Conservation (phyloP, 2,888 invertebrate genomes). For the Mamestra brassicae region DNA sequence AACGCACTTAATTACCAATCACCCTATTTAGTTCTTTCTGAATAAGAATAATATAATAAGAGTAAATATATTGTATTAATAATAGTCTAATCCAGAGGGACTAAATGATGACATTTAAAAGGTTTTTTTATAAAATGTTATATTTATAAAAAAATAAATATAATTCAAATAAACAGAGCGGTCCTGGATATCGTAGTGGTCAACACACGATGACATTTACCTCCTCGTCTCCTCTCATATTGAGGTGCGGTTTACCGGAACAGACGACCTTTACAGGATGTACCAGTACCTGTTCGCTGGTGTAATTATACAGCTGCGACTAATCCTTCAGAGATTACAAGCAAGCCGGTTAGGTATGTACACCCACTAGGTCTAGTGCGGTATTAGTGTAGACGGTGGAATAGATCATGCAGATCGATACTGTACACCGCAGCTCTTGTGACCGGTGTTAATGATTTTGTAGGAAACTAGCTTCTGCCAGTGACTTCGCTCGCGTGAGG, state of each 20-base stretch:
- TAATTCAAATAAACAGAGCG: not conserved
- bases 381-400: conserved; percentile 13
- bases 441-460: no score
- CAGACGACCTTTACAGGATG: conserved; percentile 19
- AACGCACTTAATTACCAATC: no score
- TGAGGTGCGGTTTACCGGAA: conserved; percentile 22
- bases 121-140: no score
- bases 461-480: no score
- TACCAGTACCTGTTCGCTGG: conserved; percentile 1
- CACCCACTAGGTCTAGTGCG: not conserved
- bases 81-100: not conserved
- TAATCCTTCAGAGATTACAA: conserved; percentile 43
- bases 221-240: conserved; percentile 10
- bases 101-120: not conserved
- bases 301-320: conserved; percentile 9
- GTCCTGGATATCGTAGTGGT: not conserved
- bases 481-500: no score
- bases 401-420: not conserved
- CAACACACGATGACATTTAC: conserved; percentile 28
- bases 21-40: no score
- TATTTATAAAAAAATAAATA: not conserved
- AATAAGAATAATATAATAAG: no score
- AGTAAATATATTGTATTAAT: no score
- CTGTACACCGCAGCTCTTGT: not conserved
- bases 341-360: conserved; percentile 5